Base-by-base conservation (phyloP, 2,888 invertebrate genomes). In the Ceraclea dissimilis region DNA sequence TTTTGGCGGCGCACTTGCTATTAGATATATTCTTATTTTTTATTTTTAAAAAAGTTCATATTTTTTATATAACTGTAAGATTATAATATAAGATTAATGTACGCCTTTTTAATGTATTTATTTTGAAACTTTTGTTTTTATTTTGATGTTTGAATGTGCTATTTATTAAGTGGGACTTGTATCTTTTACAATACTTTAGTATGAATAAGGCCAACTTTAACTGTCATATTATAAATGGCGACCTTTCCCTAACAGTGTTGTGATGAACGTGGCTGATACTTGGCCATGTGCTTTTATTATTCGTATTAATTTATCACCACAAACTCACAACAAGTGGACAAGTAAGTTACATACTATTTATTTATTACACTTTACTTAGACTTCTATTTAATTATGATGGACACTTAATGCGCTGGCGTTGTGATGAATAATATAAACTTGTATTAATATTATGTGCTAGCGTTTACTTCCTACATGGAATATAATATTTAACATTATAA, bases 1-100 rank as follows among this genome's bases (percentile, higher is more conserved):
- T 44, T 39, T 39, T 16, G 48, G 49, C 52, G 52, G 52, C 57
- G 57, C 59, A 26, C 39, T 50, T 53, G 56, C 59, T 49, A 39
- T 39, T 26, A 26, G 26, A 26, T 39, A 39, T 16, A 39, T 39
- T 39, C 39, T 39, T 39, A 39, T 39, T 39, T 39, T 39, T 39
- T 39, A 39, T 13, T 39, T 39, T 39, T 39, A 39, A 39, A n/a
- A 39, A 39, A 39, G 39, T n/a, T 39, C 13, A 39, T 39, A 39
- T 39, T 39, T 39, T 39, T 39, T 39, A 39, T 39, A 39, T 13
- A 39, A 39, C 13, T n/a, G 8, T 39, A n/a, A 8, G 16, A 39
- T 26, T n/a, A 26, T 39, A 39, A 13, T 39, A 39, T 39, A 39
- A 39, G 13, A n/a, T n/a, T 39, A 8, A 39, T 13, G 13, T n/a